Percentiles rank a stretch among this genome's conserved stretches.
phyloP scores from a whole-genome alignment of 2,113 vertebrate genomes.

The Promerops cafer region DNA sequence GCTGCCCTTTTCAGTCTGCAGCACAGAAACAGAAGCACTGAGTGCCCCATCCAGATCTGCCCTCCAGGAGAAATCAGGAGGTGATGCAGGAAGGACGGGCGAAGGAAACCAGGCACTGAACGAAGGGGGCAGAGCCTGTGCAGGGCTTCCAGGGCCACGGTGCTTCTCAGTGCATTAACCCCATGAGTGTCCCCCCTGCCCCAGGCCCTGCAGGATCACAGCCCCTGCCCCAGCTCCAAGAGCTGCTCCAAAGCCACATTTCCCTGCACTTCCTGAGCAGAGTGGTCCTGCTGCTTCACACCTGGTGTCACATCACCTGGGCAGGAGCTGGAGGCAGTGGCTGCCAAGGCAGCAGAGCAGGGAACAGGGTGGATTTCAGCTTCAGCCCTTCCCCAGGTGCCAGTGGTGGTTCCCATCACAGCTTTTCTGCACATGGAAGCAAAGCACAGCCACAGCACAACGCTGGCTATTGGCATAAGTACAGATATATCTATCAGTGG shows the following conservation, averaged over 20 bases:
- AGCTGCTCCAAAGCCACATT: neutral
- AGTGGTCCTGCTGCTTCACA: neutral
- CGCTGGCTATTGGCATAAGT: rapidly evolving
- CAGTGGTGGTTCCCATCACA: neutral
- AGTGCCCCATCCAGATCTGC: neutral
- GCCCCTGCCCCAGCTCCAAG: neutral
- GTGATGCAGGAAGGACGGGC: neutral
- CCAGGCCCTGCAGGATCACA: neutral
- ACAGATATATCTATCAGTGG: neutral
- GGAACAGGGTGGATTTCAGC: neutral
- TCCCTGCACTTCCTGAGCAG: rapidly evolving
- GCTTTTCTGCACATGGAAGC: neutral
- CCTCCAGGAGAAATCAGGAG: rapidly evolving
- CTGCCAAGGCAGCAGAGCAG: neutral
- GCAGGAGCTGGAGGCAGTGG: neutral
- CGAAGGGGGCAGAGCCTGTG: neutral
- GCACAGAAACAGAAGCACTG: neutral
- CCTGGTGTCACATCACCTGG: neutral
- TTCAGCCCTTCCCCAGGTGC: neutral
- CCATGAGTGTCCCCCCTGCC: neutral
- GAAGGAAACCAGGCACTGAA: neutral
- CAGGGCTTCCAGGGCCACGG: neutral
- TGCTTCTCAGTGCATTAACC: neutral
- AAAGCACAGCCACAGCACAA: neutral
- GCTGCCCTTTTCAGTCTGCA: neutral